Evolutionary conservation across 2,888 invertebrate species (phyloP).

Genomic region (Altica lythri): DNA sequence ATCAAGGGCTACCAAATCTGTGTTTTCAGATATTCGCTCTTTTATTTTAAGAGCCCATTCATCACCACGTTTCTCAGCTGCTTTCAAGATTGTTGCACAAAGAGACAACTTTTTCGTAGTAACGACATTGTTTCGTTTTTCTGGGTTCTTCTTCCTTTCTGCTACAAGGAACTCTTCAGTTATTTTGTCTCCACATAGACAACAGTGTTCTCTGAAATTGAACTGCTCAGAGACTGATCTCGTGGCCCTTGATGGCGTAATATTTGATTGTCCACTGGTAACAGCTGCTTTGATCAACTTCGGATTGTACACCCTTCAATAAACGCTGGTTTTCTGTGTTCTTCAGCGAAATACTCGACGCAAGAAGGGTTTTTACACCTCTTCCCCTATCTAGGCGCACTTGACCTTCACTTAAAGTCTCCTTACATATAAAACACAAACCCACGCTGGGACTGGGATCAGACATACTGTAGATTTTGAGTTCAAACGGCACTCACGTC

Average conservation of each 20-base stretch:
- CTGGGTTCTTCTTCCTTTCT: slow-evolving; percentile 13
- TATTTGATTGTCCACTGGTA: slow-evolving; percentile 9
- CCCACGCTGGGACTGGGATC: too few relatives aligned
- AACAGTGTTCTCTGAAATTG: slow-evolving; percentile 15
- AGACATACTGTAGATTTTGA: too few relatives aligned
- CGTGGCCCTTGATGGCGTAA: slow-evolving; percentile 6
- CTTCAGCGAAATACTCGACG: slow-evolving; percentile 1
- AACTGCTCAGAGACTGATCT: slow-evolving; percentile 16
- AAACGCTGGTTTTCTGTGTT: background rate
- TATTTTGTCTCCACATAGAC: slow-evolving; percentile 13
- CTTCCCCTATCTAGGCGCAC: too few relatives aligned
- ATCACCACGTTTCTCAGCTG: slow-evolving; percentile 11
- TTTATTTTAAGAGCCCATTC: slow-evolving; percentile 25
- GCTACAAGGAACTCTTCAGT: slow-evolving; percentile 11
- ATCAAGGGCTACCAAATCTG: slow-evolving; percentile 31
- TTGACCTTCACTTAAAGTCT: too few relatives aligned
- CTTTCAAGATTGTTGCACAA: slow-evolving; percentile 3
- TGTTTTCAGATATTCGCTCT: slow-evolving; percentile 26
- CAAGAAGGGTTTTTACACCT: slow-evolving; percentile 12
- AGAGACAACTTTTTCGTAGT: slow-evolving; percentile 1
- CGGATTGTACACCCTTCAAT: slow-evolving; percentile 7
- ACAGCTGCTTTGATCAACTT: slow-evolving; percentile 7
- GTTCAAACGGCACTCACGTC: background rate
- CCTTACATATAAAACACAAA: too few relatives aligned
- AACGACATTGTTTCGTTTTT: slow-evolving; percentile 13